Evolutionary conservation across 2,797 vertebrate genomes (phyloP), one percentile per base, ranked within the genome.

Genomic region (Darevskia nairensis): DNA sequence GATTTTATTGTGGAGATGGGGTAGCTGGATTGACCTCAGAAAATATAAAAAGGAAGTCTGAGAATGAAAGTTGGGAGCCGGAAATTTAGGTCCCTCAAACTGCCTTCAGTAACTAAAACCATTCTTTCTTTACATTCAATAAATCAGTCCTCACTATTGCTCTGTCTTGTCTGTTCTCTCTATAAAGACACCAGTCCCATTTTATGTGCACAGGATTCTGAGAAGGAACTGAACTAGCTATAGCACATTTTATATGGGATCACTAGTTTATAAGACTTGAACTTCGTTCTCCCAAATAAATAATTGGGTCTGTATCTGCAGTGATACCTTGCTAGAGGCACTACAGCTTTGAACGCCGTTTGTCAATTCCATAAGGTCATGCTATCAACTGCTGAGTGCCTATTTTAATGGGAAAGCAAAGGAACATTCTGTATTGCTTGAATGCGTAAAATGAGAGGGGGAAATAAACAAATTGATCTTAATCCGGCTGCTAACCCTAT

Each of bases 311-410:
- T 89, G 88, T 87, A 74, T 88, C 82, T 85, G 59, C 72, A 89
- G 3, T 82, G 79, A 5, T 55, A 32, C 64, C 15, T 90, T 92
- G 66, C 77, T 90, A 46, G 81, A 88, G 71, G 5, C 59, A 87
- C 69, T 89, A 85, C 78, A 2, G 1, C 80, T 94, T 92, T 85
- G 77, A 86, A 50, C 11, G 87, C 7, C 13, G 27, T 91, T 93
- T 92, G 11, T 93, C 79, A 90, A 6, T 80, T 91, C 82, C 78
- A 11, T 78, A 92, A 90, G 25, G 86, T 6, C 87, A 76, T 64
- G 32, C 19, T 86, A 11, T 82, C 90, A 89, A 39, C 3, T 2
- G 59, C 61, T 41, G 86, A 79, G 32, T 88, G n/a, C 1, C 82
- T 89, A 55, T 44, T 86, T 10, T 82, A 4, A 11, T 79, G 90